Percentiles rank a stretch among this genome's conserved stretches.
Conservation (phyloP, 2,888 invertebrate genomes). For the Kryphioiulus occultus region DNA sequence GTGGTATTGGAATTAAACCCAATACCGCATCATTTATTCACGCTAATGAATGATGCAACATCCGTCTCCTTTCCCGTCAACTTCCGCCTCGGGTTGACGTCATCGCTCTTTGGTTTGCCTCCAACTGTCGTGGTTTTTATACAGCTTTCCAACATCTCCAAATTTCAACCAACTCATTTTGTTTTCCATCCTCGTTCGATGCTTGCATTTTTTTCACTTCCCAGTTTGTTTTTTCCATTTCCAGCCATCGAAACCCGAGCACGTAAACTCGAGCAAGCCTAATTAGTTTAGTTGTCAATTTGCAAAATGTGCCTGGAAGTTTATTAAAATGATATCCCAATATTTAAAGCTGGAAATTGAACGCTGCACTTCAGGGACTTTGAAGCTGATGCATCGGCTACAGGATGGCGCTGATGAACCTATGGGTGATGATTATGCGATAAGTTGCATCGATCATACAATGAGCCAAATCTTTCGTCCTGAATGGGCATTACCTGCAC, state of each 20-base stretch:
- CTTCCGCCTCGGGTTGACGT: not conserved
- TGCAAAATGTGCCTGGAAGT: too few species aligned
- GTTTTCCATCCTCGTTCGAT: not conserved
- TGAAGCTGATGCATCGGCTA: too few species aligned
- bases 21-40: not conserved
- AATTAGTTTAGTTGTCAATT: too few species aligned
- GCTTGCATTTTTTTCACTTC: too few species aligned
- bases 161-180: not conserved
- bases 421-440: too few species aligned
- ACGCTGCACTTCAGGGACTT: too few species aligned
- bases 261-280: not conserved
- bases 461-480: too few species aligned
- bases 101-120: not conserved
- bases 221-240: not conserved
- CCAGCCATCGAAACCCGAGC: not conserved
- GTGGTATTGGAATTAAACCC: not conserved
- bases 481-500: too few species aligned
- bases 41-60: conserved; percentile 7
- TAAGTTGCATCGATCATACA: too few species aligned
- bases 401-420: too few species aligned
- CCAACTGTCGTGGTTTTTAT: not conserved
- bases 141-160: not conserved
- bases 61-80: not conserved
- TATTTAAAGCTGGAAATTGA: too few species aligned
- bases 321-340: too few species aligned